Evolutionary conservation across 2,113 vertebrate species (phyloP), one percentile per base, ranked within the genome.

Genomic region (Sebastes schlegelii): DNA sequence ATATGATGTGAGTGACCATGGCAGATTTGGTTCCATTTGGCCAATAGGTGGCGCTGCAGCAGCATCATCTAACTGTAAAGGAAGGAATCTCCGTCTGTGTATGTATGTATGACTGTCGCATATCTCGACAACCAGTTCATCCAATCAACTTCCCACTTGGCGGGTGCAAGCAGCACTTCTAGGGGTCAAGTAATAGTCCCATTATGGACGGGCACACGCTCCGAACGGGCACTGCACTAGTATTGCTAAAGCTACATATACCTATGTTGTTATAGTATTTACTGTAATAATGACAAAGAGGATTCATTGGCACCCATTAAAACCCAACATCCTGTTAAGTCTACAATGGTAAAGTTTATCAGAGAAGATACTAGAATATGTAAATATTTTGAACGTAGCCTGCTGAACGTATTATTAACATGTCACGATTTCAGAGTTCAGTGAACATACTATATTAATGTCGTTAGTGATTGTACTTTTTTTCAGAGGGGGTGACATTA

Each of bases 401-500:
- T 51, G n/a, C 52, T 61, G 10, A 21, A 43, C 14, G 43, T 48
- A 26, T 51, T 7, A 26, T 51, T 7, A 58, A 11, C 61, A 34
- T 60, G 46, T 14, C 40, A 42, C 2, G 6, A 48, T 60, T 52
- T 34, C 23, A 23, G 23, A 46, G 52, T 66, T 6, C 12, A 10
- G 12, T 23, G n/a, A 64, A 70, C 16, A 57, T 6, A 9, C 3
- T 16, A 7, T 67, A 34, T 34, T 3, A 40, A 17, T 54, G 34
- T 8, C 0, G 8, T 69, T 79, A 11, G 13, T 16, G 14, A 69
- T 80, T 61, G 34, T 23, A 60, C 60, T 82, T 60, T 68, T 68
- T 87, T 73, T 79, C 46, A 77, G 43, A 74, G 48, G 48, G 19
- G 71, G 71, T 43, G 64, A 73, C 77, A 80, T 67, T 65, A 86